phyloP scores from a whole-genome alignment of 2,113 vertebrate genomes.

The Lamprologus ornatipinnis region DNA sequence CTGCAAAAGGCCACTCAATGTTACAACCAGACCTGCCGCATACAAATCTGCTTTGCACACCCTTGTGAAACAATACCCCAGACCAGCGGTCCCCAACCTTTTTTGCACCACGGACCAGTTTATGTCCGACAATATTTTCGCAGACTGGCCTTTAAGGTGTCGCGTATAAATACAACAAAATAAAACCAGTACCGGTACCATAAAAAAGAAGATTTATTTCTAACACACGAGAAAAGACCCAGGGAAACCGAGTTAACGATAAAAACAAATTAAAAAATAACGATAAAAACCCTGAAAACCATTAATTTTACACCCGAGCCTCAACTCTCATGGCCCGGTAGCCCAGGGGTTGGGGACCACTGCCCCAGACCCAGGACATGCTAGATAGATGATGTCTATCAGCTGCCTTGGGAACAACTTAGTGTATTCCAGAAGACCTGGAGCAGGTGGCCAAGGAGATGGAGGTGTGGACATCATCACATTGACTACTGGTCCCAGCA shows the following conservation, averaged over 20 bases:
- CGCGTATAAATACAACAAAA: background rate
- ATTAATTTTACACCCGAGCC: background rate
- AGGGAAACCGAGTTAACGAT: background rate
- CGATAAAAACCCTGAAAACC: rapidly evolving
- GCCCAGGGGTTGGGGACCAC: background rate
- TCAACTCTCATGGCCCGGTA: rapidly evolving
- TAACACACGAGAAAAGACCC: rapidly evolving
- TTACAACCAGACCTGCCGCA: background rate
- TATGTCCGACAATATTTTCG: rapidly evolving
- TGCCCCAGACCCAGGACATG: background rate
- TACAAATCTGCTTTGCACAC: background rate
- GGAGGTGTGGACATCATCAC: background rate
- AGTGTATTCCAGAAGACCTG: background rate
- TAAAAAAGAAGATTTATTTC: rapidly evolving
- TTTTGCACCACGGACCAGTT: rapidly evolving
- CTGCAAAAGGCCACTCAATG: background rate
- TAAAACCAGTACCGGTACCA: background rate
- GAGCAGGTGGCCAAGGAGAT: background rate
- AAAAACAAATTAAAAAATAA: background rate
- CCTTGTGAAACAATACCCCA: background rate
- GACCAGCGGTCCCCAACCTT: rapidly evolving
- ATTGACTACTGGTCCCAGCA: background rate
- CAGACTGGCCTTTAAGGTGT: background rate
- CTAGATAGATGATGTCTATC: background rate
- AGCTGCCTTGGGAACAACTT: background rate